Evolutionary conservation across 1,140 invertebrate genomes (phyloP).

Genomic region (Gonioctena quinquepunctata): DNA sequence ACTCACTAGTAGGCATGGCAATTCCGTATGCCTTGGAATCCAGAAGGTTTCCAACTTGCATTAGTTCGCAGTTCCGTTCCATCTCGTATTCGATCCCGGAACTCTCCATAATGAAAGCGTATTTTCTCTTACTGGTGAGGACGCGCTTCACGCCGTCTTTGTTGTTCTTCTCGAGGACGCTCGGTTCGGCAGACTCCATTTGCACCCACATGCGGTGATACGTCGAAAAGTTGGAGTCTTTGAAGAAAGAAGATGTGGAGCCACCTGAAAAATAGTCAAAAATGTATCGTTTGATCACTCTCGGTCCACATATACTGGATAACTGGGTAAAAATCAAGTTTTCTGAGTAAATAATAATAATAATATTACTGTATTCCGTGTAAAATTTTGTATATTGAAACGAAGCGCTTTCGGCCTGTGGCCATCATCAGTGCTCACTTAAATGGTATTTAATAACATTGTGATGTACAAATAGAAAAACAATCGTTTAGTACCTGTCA

Average conservation of each 20-base stretch:
- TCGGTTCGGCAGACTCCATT: constrained; percentile 80
- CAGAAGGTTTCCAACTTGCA: constrained; percentile 74
- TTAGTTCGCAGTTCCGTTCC: constrained; percentile 75
- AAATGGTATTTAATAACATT: too few relatives aligned
- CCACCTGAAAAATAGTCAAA: constrained; percentile 21
- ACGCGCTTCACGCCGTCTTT: constrained; percentile 85
- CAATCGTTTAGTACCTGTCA: too few relatives aligned
- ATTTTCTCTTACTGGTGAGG: constrained; percentile 66
- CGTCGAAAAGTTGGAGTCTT: constrained; percentile 70
- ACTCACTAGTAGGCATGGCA: constrained; percentile 73
- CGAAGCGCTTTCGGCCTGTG: too few relatives aligned
- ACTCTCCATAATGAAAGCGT: constrained; percentile 87
- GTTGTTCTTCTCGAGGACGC: constrained; percentile 80
- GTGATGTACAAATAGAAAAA: too few relatives aligned
- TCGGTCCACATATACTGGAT: too few relatives aligned
- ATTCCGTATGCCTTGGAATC: constrained; percentile 85
- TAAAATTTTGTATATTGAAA: too few relatives aligned
- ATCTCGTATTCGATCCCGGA: constrained; percentile 78
- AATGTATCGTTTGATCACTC: too few relatives aligned
- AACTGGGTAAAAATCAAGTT: too few relatives aligned
- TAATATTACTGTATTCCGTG: too few relatives aligned
- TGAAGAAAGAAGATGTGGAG: constrained; percentile 36
- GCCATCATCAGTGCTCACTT: too few relatives aligned
- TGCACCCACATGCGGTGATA: constrained; percentile 73
- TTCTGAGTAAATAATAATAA: too few relatives aligned